Base-by-base conservation (phyloP, 2,113 vertebrate genomes). In the Notiomystis cincta region DNA sequence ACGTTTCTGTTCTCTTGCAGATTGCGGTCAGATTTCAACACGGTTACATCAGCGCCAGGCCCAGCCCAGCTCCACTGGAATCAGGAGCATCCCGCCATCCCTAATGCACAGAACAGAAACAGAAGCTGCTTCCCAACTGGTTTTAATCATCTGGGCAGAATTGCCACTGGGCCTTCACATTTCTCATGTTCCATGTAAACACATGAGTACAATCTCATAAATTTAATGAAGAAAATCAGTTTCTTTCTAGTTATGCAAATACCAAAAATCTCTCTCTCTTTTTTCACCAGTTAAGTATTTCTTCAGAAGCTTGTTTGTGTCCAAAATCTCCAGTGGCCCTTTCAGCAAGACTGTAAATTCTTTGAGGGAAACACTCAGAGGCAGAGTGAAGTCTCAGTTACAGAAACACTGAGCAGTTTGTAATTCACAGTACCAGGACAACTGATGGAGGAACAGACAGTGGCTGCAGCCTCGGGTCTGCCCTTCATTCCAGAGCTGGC, bases 251-350 rank as follows among this genome's bases (percentile, higher is more conserved):
- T 85, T 70, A 62, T 24, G 23, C 38, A 82, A 93, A 91, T 38
- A 80, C 13, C n/a, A 61, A 65, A 78, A 78, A 11, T 28, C 8
- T 38, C 44, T 51, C 79, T 51, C 7, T 45, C 17, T 60, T 48
- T 94, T 82, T 89, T 64, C 37, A 67, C 25, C 48, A 42, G 47
- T 30, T 57, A 83, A 87, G 77, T 76, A 64, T 38, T 89, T 95
- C 75, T 91, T 91, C 94, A 94, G 87, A 87, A 82, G 44, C 57
- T 82, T 84, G 24, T 58, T 57, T 83, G 72, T 57, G 77, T 57
- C 60, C 93, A 92, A 78, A 87, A 82, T 40, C 69, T 84, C 81
- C 77, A 95, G 30, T 15, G 48, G 93, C 16, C 27, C 60, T 75
- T 89, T 85, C 40, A 87, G 65, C 4, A 8, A 87, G 64, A 23